Evolutionary conservation across 2,888 invertebrate species (phyloP), one percentile per base, ranked within the genome.

Genomic region (Rotaria sp.): DNA sequence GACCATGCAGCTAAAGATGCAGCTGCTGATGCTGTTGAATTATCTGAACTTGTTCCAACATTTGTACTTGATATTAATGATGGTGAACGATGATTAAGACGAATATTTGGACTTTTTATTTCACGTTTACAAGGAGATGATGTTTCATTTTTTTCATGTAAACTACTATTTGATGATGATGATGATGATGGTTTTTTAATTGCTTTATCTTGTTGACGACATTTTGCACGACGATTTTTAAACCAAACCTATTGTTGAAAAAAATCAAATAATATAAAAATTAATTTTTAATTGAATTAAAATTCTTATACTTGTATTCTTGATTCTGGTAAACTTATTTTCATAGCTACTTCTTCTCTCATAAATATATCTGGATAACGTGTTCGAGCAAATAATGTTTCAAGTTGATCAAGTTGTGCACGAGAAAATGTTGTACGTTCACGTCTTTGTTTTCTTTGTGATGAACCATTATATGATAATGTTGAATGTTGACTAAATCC

Each of bases 321-420:
- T 45, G 96, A 96, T 92, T 99, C 99, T 0, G 98, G 97, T 85
- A 99, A 93, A 92, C 95, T 96, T 90, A 99, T 99, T 92, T 98
- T 97, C 87, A 96, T 92, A 0, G 99, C 98, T 84, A 98, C 97
- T 92, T 99, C 99, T 90, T 99, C 99, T 87, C 99, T 92, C 96
- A 97, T 97, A 93, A 98, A 99, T 91, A 99, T 98, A 92, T 99
- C 99, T 7, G 99, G 92, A 89, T 99, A 99, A 89, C 97, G 93
- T 18, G 98, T 99, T 92, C 97, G 98, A 89, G 94, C 94, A 92
- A 99, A 99, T 84, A 98, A 93, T 0, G 94, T 93, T 91, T 99
- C 99, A 88, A 99, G 92, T 18, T 97, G 94, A 91, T 98, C 97
- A 88, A 99, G 93, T 91, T 99, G 99, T 1, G 96, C 95, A 86